phyloP scores from a whole-genome alignment of 2,113 vertebrate genomes.

The Pluvialis apricaria region DNA sequence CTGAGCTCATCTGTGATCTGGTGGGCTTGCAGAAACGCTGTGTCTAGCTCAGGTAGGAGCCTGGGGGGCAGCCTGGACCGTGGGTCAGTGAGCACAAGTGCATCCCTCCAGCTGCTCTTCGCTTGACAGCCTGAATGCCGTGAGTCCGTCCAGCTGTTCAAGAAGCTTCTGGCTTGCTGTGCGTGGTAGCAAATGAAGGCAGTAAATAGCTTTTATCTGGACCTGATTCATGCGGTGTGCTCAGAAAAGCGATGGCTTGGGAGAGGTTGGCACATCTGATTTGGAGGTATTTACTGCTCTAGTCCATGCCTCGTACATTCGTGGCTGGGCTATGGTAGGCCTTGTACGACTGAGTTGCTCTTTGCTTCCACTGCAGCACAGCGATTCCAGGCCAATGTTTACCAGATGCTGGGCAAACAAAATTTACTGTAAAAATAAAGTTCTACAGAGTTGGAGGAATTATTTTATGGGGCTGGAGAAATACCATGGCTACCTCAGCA shows the following conservation, averaged over 20 bases:
- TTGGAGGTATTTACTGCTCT: background rate
- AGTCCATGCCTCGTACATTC: background rate
- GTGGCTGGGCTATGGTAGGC: background rate
- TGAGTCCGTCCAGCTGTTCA: background rate
- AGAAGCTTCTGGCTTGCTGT: background rate
- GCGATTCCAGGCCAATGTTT: background rate
- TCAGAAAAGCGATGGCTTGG: background rate
- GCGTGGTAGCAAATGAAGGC: background rate
- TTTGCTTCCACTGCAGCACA: background rate
- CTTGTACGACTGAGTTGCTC: background rate
- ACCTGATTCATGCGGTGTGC: background rate
- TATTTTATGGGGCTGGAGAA: background rate
- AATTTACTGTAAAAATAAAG: background rate
- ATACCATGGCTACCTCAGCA: background rate
- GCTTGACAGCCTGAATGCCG: accelerated
- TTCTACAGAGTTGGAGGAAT: background rate
- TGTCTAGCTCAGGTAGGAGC: too few species aligned
- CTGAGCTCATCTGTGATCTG: background rate
- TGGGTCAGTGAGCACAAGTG: background rate
- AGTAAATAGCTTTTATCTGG: background rate
- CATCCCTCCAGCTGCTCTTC: background rate
- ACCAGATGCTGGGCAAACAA: background rate
- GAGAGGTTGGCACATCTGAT: background rate
- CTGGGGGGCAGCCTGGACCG: too few species aligned
- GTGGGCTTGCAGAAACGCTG: too few species aligned